Base-by-base conservation (phyloP, 2,113 vertebrate genomes). In the Leptodactylus fuscus region DNA sequence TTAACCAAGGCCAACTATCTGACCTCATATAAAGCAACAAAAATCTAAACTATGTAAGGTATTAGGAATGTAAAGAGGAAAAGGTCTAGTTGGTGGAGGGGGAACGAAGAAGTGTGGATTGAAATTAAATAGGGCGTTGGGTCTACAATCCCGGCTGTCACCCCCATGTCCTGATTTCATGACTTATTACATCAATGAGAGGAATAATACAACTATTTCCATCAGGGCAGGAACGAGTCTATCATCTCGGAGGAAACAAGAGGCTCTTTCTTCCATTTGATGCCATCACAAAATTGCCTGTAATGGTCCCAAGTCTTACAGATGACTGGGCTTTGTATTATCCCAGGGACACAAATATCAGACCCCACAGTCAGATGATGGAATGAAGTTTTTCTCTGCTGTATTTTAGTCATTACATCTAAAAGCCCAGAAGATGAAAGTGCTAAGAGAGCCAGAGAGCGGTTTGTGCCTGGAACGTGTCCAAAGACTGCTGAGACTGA, bases 341-440 rank as follows among this genome's bases (percentile, higher is more conserved):
- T 71, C 62, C n/a, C 3, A 51, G 60, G 46, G 75, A 27, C 60
- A 69, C 58, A 79, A 38, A 79, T 65, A 70, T 62, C 27, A 24
- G 46, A 5, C 65, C 48, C 12, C 65, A 12, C 75, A 24, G 76
- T 44, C n/a, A 60, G 36, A 73, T 73, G 48, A 73, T 34, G 16
- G 51, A 69, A 55, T 58, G 15, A 62, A 38, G 20, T 41, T 81
- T 48, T 55, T 18, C 36, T 16, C 8, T 46, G 49, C 49, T 86
- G 51, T 58, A 73, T 41, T 73, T 86, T 86, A 46, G 84, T 81
- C 65, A 81, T 86, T 86, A 81, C 6, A 58, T 86, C 84, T 81
- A 81, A 86, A 81, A 86, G 84, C 84, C 70, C 65, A 73, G 46
- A 73, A 81, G 76, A 86, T 86, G 36, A 86, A 86, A 86, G 76